Evolutionary conservation across 1,140 invertebrate species (phyloP), one percentile per base, ranked within the genome.

Genomic region (Leptinotarsa defecta): DNA sequence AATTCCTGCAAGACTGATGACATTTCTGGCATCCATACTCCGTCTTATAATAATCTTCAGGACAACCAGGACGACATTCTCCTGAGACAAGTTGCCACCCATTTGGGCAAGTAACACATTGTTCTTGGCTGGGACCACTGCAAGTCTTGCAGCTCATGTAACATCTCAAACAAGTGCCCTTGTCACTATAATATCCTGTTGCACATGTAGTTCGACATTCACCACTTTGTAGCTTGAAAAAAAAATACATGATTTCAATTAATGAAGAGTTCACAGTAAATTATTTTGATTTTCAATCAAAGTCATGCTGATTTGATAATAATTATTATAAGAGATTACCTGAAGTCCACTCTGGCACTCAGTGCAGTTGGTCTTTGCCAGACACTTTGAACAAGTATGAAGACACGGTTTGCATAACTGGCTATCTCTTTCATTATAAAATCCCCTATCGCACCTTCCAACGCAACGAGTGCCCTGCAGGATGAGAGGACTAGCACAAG

Each of bases 121-220:
- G 93, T 84, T 94, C 92, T 27, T 92, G 88, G 22, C 92, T 87
- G 1, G 94, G 94, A 0, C 90, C 94, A 82, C 87, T 91, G 85
- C 96, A 97, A 2, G 94, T 94, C 79, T 91, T 90, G 84, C 95
- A 97, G 27, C 92, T 93, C 19, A 94, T 86, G 82, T 95, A 93
- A 85, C 95, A 96, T 79, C 94, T 92, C 63, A 91, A 87, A 83
- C 94, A 96, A 22, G 91, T 89, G 24, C 94, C 93, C 19, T 92
- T 89, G 83, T 95, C 94, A 77, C 93, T 94, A 86, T 94, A 95
- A 85, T 94, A 95, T 34, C 94, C 94, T 71, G 80, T 87, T 34
- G 92, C 92, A 80, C 94, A 95, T 2, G 92, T 88, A 3, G 92
- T 91, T 24, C 91, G 87, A 81, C 94, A 96, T 71, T 93, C 91